These are phyloP conservation scores for Steatornis caripensis DNA, from an alignment of 2,113 vertebrate genomes.

Conservation along the genomic window DNA sequence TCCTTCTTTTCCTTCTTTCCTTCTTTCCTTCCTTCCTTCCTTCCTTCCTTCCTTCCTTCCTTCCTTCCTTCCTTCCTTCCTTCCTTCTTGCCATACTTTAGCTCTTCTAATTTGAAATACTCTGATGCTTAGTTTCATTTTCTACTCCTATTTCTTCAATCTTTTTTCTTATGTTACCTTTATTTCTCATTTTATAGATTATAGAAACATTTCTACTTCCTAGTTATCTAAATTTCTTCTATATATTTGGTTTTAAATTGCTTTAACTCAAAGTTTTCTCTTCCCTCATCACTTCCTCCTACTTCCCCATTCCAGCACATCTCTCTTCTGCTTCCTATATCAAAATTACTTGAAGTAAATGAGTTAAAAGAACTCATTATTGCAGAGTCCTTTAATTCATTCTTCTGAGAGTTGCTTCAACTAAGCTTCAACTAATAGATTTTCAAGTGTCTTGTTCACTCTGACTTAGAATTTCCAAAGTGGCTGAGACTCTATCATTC, in stretches of 20 bases:
- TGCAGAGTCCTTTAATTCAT: not conserved
- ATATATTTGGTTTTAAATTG: not conserved
- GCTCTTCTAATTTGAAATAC: not conserved
- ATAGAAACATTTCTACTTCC: not conserved
- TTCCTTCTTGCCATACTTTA: not conserved
- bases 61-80: not conserved
- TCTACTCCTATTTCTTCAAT: not conserved
- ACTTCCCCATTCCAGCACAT: not conserved
- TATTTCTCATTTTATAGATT: not conserved
- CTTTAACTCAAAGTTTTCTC: not conserved
- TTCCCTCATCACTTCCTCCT: not conserved
- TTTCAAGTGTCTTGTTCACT: constrained; percentile 28
- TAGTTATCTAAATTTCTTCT: not conserved
- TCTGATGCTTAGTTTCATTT: not conserved
- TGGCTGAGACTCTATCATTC: not conserved
- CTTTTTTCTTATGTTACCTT: not conserved
- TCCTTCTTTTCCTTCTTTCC: too few species aligned
- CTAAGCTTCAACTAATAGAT: not conserved
- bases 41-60: not conserved
- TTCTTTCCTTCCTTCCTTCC: too few species aligned
- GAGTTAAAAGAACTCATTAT: not conserved
- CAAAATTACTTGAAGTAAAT: not conserved
- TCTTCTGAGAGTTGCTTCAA: not conserved
- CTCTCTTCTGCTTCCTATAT: not conserved
- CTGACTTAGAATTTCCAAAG: not conserved